A percentile compares a stretch with the other conserved stretches of the same genome.
Evolutionary conservation across 2,888 invertebrate genomes (phyloP).

Genomic region (Sminthurinus aureus): DNA sequence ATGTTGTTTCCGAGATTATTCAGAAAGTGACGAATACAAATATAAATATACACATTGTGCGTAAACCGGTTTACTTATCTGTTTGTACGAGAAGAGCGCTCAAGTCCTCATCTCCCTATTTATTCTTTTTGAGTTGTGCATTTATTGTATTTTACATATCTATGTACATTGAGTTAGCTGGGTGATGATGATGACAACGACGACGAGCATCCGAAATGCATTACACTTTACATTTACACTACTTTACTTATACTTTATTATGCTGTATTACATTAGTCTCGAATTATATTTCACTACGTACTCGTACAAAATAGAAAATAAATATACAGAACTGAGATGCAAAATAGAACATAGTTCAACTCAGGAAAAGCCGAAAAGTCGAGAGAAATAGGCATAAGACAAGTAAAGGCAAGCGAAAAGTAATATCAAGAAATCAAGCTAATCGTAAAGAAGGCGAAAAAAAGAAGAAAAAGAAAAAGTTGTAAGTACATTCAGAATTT

Average conservation of each 20-base stretch:
- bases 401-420: not conserved
- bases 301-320: no score
- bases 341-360: no score
- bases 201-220: not conserved
- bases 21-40: not conserved
- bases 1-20: not conserved
- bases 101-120: not conserved
- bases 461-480: not conserved
- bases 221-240: not conserved
- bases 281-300: no score
- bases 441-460: slow-evolving; percentile 8
- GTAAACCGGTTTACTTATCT: not conserved
- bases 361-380: not conserved
- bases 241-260: no score
- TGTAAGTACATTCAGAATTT: not conserved
- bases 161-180: not conserved
- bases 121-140: not conserved
- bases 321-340: no score
- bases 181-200: not conserved
- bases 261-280: no score
- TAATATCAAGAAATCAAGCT: slow-evolving; percentile 16
- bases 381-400: not conserved
- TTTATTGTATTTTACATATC: not conserved
- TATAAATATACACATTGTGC: not conserved
- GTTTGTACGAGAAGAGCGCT: not conserved